Percentiles rank a stretch among this genome's conserved stretches.
phyloP scores from a whole-genome alignment of 2,888 invertebrate species.

The Synergus japonicus region DNA sequence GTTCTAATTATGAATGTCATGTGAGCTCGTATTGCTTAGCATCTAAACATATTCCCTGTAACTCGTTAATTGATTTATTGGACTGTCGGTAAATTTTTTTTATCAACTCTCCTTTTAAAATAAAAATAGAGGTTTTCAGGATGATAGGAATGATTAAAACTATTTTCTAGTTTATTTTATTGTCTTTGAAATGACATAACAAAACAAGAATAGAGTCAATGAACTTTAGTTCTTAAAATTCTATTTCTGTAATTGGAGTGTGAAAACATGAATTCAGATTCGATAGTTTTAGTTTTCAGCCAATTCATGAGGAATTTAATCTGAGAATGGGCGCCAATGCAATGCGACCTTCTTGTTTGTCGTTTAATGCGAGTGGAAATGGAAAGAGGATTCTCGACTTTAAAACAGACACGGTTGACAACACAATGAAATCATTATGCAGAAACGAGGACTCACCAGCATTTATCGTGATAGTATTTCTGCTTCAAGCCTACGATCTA shows the following conservation, averaged over 20 bases:
- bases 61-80: conserved; percentile 20
- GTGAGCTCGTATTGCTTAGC: conserved; percentile 43
- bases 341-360: conserved; percentile 34
- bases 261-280: conserved; percentile 13
- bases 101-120: background rate
- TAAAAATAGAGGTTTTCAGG: background rate
- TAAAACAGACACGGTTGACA: conserved; percentile 45
- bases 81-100: background rate
- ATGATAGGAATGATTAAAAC: background rate
- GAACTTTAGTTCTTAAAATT: background rate
- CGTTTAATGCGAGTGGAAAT: conserved; percentile 29
- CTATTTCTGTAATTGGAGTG: background rate
- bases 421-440: conserved; percentile 55
- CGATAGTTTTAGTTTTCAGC: conserved; percentile 16
- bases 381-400: conserved; percentile 13
- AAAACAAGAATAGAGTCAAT: background rate
- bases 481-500: background rate
- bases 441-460: conserved; percentile 49
- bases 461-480: conserved; percentile 48
- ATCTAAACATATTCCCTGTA: background rate
- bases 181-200: background rate
- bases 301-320: background rate
- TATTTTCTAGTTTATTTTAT: background rate
- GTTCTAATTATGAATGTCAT: conserved; percentile 46
- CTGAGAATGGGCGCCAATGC: background rate